Base-by-base conservation (phyloP, 2,113 vertebrate species). In the Microtus richardsoni region DNA sequence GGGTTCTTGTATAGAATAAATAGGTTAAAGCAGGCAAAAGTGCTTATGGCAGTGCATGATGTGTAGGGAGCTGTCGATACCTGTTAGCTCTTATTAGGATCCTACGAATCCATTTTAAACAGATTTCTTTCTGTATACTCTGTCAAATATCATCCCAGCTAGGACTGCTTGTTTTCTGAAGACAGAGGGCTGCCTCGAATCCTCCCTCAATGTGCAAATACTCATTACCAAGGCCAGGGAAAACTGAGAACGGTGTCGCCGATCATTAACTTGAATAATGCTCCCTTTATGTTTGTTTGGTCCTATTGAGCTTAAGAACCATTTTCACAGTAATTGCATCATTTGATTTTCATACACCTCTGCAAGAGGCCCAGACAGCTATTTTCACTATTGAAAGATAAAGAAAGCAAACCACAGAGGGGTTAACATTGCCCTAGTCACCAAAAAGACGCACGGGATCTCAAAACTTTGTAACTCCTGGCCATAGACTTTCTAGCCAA, bases 181-280 rank as follows among this genome's bases (percentile, higher is more conserved):
- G 85, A 77, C 79, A 79, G 88, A 87, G 44, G 87, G 30, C 47
- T 79, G 30, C 82, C 36, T 87, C 30, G 77, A 58, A 93, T 85
- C 79, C 77, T 97, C 75, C 44, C 52, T 88, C 62, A 49, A 92
- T 77, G 90, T 93, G 78, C 80, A 96, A 87, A 91, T 83, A 93
- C 21, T 90, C 88, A 90, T 93, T 96, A 95, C 85, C 62, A 88
- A 88, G 49, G 88, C 62, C 60, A 88, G 44, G 82, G 93, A 93
- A 92, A 95, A 82, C 60, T 88, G 78, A 78, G 96, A 95, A 88
- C 94, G 70, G 91, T 58, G 75, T n/a, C 66, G 87, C 78, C 77
- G 75, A 36, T 73, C 91, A 96, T 97, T 95, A 95, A 64, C 91
- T 96, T 87, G 93, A 89, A 93, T 96, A 94, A 93, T 78, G n/a